These are phyloP conservation scores for Petrocephalus schoutedeni DNA, from an alignment of 2,797 vertebrate genomes.

Conservation along the genomic window DNA sequence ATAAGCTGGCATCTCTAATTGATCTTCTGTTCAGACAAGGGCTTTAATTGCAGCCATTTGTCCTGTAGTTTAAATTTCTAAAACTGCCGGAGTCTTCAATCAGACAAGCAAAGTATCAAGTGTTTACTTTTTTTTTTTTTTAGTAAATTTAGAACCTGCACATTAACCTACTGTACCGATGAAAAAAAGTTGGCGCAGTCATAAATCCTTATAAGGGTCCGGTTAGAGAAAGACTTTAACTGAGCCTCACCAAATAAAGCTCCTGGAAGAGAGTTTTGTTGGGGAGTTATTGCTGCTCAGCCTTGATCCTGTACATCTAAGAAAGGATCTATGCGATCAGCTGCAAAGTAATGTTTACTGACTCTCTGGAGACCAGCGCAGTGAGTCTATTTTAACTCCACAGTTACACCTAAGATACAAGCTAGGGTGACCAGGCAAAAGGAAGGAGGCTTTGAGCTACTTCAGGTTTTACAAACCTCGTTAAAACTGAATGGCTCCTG, in stretches of 20 bases:
- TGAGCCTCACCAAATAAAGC: background rate
- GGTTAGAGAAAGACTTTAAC: background rate
- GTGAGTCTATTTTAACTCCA: background rate
- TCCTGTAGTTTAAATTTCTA: background rate
- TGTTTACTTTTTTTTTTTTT: background rate
- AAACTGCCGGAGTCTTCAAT: background rate
- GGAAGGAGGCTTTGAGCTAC: background rate
- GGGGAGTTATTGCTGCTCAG: background rate
- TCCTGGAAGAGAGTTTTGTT: background rate
- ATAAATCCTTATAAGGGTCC: background rate
- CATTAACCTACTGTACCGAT: background rate
- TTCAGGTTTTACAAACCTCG: background rate
- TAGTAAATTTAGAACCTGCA: background rate
- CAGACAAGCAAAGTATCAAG: background rate
- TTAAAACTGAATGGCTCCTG: background rate
- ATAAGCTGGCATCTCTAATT: slow-evolving; percentile 1
- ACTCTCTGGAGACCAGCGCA: background rate
- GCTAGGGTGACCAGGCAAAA: background rate
- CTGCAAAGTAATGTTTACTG: background rate
- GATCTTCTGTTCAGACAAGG: background rate
- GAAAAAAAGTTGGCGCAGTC: background rate
- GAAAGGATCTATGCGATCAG: background rate
- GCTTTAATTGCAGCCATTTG: slow-evolving; percentile 6
- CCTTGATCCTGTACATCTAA: background rate
- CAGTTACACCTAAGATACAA: background rate